A percentile compares a stretch with the other conserved stretches of the same genome.
Conservation (phyloP, 2,888 invertebrate genomes). For the Achlya flavicornis region DNA sequence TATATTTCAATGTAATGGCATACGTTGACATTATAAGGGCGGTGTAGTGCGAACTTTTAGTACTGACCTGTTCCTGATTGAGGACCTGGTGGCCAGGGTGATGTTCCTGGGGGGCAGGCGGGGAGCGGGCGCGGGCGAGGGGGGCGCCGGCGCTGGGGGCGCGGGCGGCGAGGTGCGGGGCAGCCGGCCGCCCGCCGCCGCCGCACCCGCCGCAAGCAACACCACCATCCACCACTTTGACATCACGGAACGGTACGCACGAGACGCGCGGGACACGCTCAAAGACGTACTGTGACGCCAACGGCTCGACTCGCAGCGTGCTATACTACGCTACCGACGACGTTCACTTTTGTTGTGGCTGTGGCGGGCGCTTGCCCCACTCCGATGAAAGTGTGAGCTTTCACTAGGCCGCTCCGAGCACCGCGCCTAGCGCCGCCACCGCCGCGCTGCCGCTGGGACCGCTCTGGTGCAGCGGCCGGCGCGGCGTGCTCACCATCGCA, state of each 20-base stretch:
- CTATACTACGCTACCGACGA: conserved; percentile 59
- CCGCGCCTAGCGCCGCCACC: too few relatives aligned
- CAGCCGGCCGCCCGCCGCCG: conserved; percentile 73
- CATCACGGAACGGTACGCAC: conserved; percentile 68
- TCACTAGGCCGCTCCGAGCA: conserved; percentile 55
- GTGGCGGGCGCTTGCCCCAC: conserved; percentile 64
- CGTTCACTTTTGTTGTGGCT: conserved; percentile 77
- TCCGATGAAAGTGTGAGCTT: conserved; percentile 79
- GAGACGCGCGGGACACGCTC: conserved; percentile 63
- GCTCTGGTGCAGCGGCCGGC: too few relatives aligned
- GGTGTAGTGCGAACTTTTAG: conserved; percentile 4
- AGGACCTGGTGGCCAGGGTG: conserved; percentile 72
- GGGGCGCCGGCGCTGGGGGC: conserved; percentile 83
- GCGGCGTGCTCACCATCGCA: too few relatives aligned
- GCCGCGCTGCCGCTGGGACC: too few relatives aligned
- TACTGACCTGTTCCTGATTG: conserved; percentile 79
- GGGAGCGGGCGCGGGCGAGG: conserved; percentile 80
- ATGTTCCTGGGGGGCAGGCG: conserved; percentile 73
- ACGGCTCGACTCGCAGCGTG: conserved; percentile 59
- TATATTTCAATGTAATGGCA: background rate
- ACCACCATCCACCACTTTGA: conserved; percentile 73
- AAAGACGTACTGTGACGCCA: conserved; percentile 64
- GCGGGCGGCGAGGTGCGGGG: conserved; percentile 72
- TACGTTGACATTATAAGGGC: background rate
- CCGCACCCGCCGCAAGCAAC: conserved; percentile 63